Base-by-base conservation (phyloP, 2,113 vertebrate genomes). In the Salvelinus fontinalis region DNA sequence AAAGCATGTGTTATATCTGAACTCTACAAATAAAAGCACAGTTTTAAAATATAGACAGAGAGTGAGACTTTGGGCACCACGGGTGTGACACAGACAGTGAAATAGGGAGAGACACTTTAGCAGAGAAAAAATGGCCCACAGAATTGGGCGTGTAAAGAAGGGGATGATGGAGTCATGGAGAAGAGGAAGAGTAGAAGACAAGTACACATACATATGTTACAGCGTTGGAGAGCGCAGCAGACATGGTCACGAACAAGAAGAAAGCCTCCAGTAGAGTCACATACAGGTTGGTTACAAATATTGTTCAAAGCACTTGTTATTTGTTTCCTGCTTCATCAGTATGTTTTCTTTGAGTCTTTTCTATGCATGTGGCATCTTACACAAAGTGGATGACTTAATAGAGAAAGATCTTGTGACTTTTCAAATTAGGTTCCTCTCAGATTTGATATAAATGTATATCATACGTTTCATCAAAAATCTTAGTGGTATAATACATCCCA, bases 1-100 rank as follows among this genome's bases (percentile, higher is more conserved):
- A 74, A 80, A 81, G 79, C 77, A 87, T 1, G 0, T 57, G 75
- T 87, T 81, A 60, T 7, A 85, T 80, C 67, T 85, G 73, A 54
- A 78, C 76, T 73, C 60, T 77, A 87, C 79, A 76, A 31, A 31
- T 67, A 6, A 34, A 34, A 34, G 31, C 31, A 34, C 31, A 34
- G 31, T 34, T 34, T 34, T 34, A 34, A 34, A 34, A 34, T 34
- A 34, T 6, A 44, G 39, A 44, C 7, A 11, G 39, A 44, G 39
- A 44, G 39, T 11, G 39, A 11, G 59, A 78, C 71, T 74, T 83
- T 65, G 73, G 75, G 77, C 76, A 85, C 76, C 80, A 71, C 73
- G 77, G 39, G 39, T 44, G 39, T 9, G 9, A 44, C 39, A 44
- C 9, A 44, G 9, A 68, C 87, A 82, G 81, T 86, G 89, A 86